These are phyloP conservation scores for Ascaphus truei DNA, from an alignment of 2,113 vertebrate species.

Conservation along the genomic window DNA sequence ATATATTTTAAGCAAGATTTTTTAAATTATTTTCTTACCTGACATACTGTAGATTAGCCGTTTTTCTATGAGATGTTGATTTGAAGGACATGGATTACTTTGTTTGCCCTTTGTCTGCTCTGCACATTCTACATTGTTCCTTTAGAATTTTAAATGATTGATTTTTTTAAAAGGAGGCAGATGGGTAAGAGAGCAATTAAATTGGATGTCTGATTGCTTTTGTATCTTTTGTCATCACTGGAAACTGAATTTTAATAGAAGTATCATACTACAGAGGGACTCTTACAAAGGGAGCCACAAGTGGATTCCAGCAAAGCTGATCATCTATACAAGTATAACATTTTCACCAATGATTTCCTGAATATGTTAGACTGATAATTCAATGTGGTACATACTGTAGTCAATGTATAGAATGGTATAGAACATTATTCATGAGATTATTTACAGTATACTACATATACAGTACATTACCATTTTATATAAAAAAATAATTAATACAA, in stretches of 20 bases:
- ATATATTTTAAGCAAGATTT: too few relatives aligned
- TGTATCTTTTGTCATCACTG: conserved; percentile 19
- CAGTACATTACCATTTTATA: too few relatives aligned
- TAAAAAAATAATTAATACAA: too few relatives aligned
- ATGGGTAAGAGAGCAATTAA: conserved; percentile 26
- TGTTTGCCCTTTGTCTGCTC: conserved; percentile 11
- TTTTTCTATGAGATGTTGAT: background rate
- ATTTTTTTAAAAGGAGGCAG: conserved; percentile 13
- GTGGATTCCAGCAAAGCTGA: background rate
- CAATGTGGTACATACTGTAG: too few relatives aligned
- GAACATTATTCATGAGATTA: too few relatives aligned
- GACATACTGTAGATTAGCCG: background rate
- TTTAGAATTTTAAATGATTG: conserved; percentile 14
- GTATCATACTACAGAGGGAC: background rate
- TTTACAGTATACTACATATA: too few relatives aligned
- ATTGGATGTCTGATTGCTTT: conserved; percentile 16
- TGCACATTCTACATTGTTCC: background rate
- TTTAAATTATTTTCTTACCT: too few relatives aligned
- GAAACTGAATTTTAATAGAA: conserved; percentile 1
- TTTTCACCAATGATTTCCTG: background rate
- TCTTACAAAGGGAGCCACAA: background rate
- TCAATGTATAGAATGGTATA: too few relatives aligned
- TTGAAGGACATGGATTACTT: conserved; percentile 3
- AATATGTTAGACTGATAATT: background rate
- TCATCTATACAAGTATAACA: background rate